Base-by-base conservation (phyloP, 2,113 vertebrate genomes). In the Sylvia atricapilla region DNA sequence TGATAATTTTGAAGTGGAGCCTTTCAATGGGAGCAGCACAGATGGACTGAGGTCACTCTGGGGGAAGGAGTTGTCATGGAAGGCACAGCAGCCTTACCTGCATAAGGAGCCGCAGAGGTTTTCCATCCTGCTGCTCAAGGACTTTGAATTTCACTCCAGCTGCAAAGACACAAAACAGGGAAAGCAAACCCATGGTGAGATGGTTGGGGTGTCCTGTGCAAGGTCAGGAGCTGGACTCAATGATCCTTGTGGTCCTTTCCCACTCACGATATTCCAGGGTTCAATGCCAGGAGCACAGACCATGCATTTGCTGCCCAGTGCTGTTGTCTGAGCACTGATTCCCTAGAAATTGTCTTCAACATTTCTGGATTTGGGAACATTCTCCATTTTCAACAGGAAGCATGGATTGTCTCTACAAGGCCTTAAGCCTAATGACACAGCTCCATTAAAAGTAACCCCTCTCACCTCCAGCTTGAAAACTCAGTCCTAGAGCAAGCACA, bases 71-170 rank as follows among this genome's bases (percentile, higher is more conserved):
- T 7, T 7, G n/a, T 4, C 58, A 37, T 0, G 0, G 39, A 44
- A 41, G 66, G 39, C 69, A 94, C 9, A 23, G n/a, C 3, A 37
- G 43, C 62, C 59, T 98, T 87, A 99, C 99, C 99, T 99, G 99
- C 99, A 99, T 99, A 35, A 99, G 94, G 91, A 99, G 98, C 47
- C 99, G 98, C 50, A 99, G 98, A 25, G 99, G 98, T 85, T 98
- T 97, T 25, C 98, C 98, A 7, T 98, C 96, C 90, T 99, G 98
- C 6, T 98, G 98, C 93, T 98, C 98, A 59, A 99, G 97, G 58
- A 99, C 98, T 62, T 96, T 95, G 98, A 99, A 99, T 97, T 99
- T 99, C 46, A 99, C 99, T 1, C 99, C 99, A 62, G 99, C 99
- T 99, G 97, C 33, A 94, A 95, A 83, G 73, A 91, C 68, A 96